These are phyloP conservation scores for Agrotis segetum DNA, from an alignment of 2,888 invertebrate species.

Conservation along the genomic window DNA sequence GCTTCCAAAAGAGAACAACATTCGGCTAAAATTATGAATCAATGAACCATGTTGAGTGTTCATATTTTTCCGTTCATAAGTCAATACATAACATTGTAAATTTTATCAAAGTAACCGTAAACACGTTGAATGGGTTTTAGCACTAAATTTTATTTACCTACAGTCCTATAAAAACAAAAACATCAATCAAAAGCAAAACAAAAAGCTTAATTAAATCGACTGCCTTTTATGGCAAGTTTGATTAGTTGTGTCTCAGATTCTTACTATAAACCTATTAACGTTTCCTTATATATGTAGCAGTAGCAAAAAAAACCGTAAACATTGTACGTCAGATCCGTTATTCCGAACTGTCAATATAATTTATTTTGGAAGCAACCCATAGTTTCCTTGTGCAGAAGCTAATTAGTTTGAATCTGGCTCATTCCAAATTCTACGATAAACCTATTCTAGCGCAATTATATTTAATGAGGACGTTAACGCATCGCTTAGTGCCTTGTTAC, in stretches of 20 bases:
- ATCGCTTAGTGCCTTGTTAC: slow-evolving; percentile 42
- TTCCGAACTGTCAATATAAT: slow-evolving; percentile 22
- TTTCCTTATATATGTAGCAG: slow-evolving; percentile 11
- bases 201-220: slow-evolving; percentile 22
- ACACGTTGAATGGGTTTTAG: background rate
- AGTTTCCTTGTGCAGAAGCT: slow-evolving; percentile 7
- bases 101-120: slow-evolving; percentile 4
- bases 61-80: background rate
- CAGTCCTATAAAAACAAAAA: slow-evolving; percentile 27
- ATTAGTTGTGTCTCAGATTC: slow-evolving; percentile 18
- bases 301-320: slow-evolving; percentile 8
- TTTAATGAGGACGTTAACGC: slow-evolving; percentile 51
- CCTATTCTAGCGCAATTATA: slow-evolving; percentile 34
- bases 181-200: slow-evolving; percentile 27
- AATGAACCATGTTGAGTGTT: background rate
- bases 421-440: slow-evolving; percentile 42
- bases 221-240: slow-evolving; percentile 9
- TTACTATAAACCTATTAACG: slow-evolving; percentile 20
- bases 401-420: slow-evolving; percentile 20
- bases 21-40: background rate
- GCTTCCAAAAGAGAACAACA: background rate
- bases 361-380: slow-evolving; percentile 5
- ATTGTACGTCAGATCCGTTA: slow-evolving; percentile 25
- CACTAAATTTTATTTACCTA: slow-evolving; percentile 11
- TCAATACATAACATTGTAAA: background rate